These are phyloP conservation scores for Trogon surrucura DNA, from an alignment of 2,113 vertebrate genomes.

Conservation along the genomic window DNA sequence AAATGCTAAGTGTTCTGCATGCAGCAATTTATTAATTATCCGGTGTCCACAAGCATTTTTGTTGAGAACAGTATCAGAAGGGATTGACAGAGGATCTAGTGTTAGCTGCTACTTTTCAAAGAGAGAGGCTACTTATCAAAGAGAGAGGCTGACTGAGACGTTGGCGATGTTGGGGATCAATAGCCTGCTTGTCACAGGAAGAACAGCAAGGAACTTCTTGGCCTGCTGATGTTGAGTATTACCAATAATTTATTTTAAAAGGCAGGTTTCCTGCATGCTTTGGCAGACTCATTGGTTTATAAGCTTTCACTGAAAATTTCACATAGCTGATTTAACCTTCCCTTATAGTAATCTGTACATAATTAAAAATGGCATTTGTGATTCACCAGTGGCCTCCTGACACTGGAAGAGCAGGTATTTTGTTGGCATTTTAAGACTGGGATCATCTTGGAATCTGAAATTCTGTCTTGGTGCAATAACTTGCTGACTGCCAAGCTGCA, in stretches of 20 bases:
- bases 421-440: slow-evolving; percentile 13
- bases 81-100: neutral
- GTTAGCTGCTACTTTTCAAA: neutral
- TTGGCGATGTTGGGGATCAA: neutral
- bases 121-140: neutral
- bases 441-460: slow-evolving; percentile 10
- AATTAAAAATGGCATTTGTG: neutral
- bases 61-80: neutral
- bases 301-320: neutral
- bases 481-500: neutral
- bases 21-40: neutral
- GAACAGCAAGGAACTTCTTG: neutral
- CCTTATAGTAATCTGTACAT: neutral
- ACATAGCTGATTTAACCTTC: neutral
- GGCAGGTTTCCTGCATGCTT: neutral
- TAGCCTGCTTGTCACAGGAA: neutral
- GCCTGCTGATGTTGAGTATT: neutral
- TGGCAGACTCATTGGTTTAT: neutral
- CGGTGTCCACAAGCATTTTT: neutral
- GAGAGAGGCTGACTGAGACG: neutral
- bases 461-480: neutral
- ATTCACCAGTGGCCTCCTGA: neutral
- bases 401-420: neutral
- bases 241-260: neutral
- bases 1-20: neutral